A percentile compares a stretch with the other conserved stretches of the same genome.
These are phyloP conservation scores for Conomelus anceps DNA, from an alignment of 2,888 invertebrate genomes.

Conservation along the genomic window DNA sequence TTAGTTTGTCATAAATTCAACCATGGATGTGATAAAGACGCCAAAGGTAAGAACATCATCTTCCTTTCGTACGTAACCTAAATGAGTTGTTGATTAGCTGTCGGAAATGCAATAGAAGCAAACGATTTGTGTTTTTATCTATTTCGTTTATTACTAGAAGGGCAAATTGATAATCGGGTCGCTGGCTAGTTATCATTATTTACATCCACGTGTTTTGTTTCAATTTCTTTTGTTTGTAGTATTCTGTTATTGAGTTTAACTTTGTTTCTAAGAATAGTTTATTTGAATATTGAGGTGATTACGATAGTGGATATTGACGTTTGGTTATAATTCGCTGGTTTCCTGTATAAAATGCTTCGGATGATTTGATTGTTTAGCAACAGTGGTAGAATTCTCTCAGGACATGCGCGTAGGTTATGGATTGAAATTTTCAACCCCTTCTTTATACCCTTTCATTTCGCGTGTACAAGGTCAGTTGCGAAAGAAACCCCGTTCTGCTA, in stretches of 20 bases:
- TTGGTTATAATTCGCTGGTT: not conserved
- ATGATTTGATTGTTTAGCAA: not conserved
- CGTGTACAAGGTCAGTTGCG: slow-evolving; percentile 6
- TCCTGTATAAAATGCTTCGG: not conserved
- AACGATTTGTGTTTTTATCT: not conserved
- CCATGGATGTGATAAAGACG: not conserved
- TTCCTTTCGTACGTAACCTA: not conserved
- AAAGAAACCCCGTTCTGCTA: not conserved
- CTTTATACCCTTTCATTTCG: not conserved
- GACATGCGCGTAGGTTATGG: not conserved
- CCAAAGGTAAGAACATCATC: not conserved
- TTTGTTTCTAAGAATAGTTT: not conserved
- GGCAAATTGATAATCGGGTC: not conserved
- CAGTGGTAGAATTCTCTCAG: not conserved
- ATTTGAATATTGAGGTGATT: not conserved
- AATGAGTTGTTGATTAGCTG: not conserved
- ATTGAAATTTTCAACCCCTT: not conserved
- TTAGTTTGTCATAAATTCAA: not conserved
- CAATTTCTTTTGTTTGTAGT: not conserved
- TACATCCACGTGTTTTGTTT: not conserved
- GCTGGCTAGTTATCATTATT: not conserved
- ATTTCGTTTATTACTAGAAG: not conserved
- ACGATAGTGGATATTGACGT: not conserved
- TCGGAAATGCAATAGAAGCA: not conserved
- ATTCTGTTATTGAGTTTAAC: not conserved